Base-by-base conservation (phyloP, 2,113 vertebrate species). In the Lamprotornis superbus region DNA sequence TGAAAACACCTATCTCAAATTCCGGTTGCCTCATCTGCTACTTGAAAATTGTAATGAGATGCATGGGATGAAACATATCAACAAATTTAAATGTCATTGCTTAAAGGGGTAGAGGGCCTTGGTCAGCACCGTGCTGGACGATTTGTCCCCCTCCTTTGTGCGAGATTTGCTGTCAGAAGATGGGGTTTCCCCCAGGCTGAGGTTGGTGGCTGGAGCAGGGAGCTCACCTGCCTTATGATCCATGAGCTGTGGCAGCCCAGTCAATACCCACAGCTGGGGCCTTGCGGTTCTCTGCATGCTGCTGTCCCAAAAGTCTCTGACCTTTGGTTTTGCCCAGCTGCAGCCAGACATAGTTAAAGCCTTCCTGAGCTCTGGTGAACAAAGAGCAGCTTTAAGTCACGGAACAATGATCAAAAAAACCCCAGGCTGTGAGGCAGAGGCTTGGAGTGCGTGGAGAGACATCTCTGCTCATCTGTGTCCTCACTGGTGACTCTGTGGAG, bases 231-330 rank as follows among this genome's bases (percentile, higher is more conserved):
- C 31, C 44, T 2, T 4, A 9, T 0, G 1, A 28, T 23, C 35
- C 52, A 2, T 1, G 10, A 50, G n/a, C 39, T 85, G 35, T 0
- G 0, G 2, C 64, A 35, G 47, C 27, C 11, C 67, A 12, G 44
- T 44, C 0, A 1, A 25, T 42, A 39, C 2, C 56, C 0, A 1
- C 4, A 30, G 60, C n/a, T 0, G 0, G 13, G 37, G 46, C 80
- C 87, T 75, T 0, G 0, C 0, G 1, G 12, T 49, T 75, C 63
- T 44, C n/a, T 39, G 47, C 9, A 0, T 0, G 1, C 53, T 47
- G 15, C 7, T 40, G 46, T 57, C 76, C 61, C 0, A 1, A 47
- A 50, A 5, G 18, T 56, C 37, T 44, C 30, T 17, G 27, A n/a
- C 42, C 35, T 78, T 49, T 27, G 63, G 20, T 39, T 69, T 69